phyloP scores from a whole-genome alignment of 2,797 vertebrate genomes.

The Limnodromus scolopaceus region DNA sequence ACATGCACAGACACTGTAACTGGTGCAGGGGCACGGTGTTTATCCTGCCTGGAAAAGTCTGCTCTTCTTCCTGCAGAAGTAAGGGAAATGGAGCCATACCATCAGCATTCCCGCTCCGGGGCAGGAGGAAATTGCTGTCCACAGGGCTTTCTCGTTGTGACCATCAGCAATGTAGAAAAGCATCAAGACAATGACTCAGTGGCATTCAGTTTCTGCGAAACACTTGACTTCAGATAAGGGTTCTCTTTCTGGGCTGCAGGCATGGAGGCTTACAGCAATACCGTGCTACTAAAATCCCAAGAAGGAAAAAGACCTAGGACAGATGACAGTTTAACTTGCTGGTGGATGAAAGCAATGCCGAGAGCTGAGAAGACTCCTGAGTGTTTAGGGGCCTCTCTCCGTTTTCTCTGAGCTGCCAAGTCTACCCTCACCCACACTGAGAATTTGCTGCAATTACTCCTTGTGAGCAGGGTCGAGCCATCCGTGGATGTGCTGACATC shows the following conservation, averaged over 20 bases:
- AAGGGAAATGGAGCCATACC: background rate
- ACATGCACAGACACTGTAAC: background rate
- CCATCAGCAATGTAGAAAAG: background rate
- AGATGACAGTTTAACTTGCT: accelerated
- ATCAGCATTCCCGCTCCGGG: background rate
- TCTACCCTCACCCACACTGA: accelerated
- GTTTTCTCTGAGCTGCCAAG: background rate
- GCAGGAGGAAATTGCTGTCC: background rate
- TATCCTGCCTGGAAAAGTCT: background rate
- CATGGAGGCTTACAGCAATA: background rate
- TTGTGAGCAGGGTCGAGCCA: accelerated
- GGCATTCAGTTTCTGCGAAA: background rate
- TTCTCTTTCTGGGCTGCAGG: background rate
- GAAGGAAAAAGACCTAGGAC: background rate
- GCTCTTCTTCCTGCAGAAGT: conserved; percentile 34
- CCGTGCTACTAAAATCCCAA: background rate
- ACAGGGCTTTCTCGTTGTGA: background rate
- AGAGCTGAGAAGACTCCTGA: background rate
- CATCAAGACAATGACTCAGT: accelerated
- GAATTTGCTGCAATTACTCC: background rate
- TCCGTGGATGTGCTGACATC: accelerated
- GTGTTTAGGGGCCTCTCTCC: too few relatives aligned
- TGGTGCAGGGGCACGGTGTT: background rate
- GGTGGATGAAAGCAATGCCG: background rate
- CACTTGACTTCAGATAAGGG: background rate